Conservation (phyloP, 2,888 invertebrate species). For the Chrysolina haemoptera region DNA sequence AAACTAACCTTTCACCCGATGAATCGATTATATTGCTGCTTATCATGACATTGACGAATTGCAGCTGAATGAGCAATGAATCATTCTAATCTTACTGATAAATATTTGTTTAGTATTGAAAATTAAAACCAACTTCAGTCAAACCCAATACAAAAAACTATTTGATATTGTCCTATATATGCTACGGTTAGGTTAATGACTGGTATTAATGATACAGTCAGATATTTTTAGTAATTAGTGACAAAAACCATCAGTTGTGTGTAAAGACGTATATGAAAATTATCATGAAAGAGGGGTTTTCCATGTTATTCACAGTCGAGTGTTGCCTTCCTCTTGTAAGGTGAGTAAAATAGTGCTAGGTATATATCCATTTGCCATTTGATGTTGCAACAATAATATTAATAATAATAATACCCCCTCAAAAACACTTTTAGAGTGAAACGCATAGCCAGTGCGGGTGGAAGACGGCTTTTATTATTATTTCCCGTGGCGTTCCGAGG, state of each 20-base stretch:
- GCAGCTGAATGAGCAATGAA: background rate
- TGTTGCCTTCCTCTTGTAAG: background rate
- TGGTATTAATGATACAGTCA: background rate
- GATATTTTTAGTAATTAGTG: background rate
- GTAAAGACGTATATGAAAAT: background rate
- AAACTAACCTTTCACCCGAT: background rate
- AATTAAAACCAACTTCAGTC: background rate
- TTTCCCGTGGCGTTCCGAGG: too few relatives aligned
- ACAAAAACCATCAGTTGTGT: background rate
- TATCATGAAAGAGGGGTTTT: background rate
- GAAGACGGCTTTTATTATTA: too few relatives aligned
- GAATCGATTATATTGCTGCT: background rate
- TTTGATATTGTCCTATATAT: background rate
- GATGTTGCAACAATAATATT: too few relatives aligned
- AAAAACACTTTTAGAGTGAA: too few relatives aligned
- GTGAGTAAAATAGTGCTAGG: background rate
- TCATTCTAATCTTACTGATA: background rate
- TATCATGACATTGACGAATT: conserved; percentile 11
- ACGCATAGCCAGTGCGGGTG: too few relatives aligned
- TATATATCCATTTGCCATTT: too few relatives aligned
- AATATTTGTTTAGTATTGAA: background rate
- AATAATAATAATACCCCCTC: too few relatives aligned
- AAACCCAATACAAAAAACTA: background rate
- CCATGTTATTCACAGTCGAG: background rate
- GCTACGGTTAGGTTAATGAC: background rate